Percentiles rank a stretch among this genome's conserved stretches.
phyloP scores from a whole-genome alignment of 2,797 vertebrate species.

The Peromyscus eremicus region DNA sequence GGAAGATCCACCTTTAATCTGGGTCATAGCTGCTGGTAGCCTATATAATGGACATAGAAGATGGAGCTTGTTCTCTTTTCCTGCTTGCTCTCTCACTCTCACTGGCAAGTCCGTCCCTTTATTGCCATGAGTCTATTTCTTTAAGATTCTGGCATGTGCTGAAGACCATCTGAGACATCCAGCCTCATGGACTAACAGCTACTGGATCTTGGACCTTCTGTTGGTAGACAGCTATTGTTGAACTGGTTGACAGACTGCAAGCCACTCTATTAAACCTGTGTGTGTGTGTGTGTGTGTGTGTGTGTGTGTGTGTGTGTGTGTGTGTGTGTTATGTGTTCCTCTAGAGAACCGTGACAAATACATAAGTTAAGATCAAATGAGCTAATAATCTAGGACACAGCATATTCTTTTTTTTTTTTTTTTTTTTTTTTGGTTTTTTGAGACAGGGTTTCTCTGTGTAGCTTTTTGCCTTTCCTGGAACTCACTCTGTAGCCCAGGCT shows the following conservation, averaged over 20 bases:
- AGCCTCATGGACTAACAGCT: neutral
- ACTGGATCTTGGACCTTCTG: neutral
- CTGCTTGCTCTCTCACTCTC: neutral
- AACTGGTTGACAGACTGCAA: neutral
- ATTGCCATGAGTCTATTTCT: neutral
- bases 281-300: neutral
- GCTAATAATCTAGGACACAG: neutral
- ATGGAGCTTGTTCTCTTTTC: neutral
- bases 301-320: neutral
- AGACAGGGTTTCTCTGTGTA: too few relatives aligned
- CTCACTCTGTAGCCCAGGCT: too few relatives aligned
- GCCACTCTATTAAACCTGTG: fast-evolving
- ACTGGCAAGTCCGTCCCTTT: neutral
- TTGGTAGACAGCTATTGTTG: neutral
- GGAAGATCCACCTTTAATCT: neutral
- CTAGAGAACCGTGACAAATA: neutral
- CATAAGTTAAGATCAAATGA: neutral
- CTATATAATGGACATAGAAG: neutral
- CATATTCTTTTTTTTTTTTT: too few relatives aligned
- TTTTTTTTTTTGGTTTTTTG: too few relatives aligned
- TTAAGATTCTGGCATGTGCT: neutral
- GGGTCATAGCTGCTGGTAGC: neutral
- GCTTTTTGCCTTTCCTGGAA: too few relatives aligned
- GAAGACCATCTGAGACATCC: neutral
- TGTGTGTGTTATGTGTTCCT: neutral